Conservation (phyloP, 2,888 invertebrate species). For the Scaeva pyrastri region DNA sequence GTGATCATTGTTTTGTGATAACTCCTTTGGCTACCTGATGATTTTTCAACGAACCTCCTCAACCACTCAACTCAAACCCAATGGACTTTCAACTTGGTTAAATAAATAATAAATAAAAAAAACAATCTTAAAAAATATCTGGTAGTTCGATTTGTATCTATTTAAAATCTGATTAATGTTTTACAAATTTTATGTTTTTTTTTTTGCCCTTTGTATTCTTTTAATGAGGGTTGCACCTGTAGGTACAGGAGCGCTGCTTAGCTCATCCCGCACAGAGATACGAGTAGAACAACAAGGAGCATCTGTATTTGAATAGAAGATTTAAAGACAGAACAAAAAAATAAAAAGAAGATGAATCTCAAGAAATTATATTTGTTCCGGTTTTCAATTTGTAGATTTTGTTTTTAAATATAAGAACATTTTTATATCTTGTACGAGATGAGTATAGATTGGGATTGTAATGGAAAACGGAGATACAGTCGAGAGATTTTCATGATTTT, state of each 20-base stretch:
- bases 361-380: conserved; percentile 68
- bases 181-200: conserved; percentile 64
- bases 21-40: conserved; percentile 75
- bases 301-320: conserved; percentile 39
- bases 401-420: conserved; percentile 20
- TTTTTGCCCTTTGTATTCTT: conserved; percentile 11
- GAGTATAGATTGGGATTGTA: neutral
- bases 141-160: conserved; percentile 72
- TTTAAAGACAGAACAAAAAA: conserved; percentile 34
- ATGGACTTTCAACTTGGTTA: conserved; percentile 43
- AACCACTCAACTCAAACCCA: conserved; percentile 8
- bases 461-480: conserved; percentile 70
- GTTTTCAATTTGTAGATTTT: conserved; percentile 64
- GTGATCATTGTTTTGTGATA: conserved; percentile 71
- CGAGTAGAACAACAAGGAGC: neutral
- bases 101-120: conserved; percentile 54
- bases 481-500: conserved; percentile 60
- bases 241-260: conserved; percentile 23
- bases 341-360: no score
- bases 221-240: conserved; percentile 71
- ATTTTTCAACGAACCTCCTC: conserved; percentile 63
- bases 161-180: conserved; percentile 74
- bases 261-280: conserved; percentile 22
- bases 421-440: neutral
- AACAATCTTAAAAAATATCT: conserved; percentile 21